Conservation (phyloP, 2,888 invertebrate species). For the Lithophane socia region DNA sequence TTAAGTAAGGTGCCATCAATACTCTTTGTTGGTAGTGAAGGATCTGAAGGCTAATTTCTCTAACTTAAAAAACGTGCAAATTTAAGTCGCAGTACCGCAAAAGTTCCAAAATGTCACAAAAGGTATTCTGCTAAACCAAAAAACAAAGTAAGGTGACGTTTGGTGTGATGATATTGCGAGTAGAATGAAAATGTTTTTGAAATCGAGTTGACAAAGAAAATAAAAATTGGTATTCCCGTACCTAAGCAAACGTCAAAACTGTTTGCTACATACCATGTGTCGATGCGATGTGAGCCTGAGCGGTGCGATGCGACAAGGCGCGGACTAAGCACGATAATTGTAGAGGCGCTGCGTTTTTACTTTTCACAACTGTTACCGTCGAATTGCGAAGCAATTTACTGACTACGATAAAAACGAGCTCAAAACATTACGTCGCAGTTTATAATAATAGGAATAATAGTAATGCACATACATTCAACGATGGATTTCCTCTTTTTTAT, state of each 20-base stretch:
- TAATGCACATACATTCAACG: not conserved
- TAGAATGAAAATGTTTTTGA: too few species aligned
- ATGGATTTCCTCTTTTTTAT: not conserved
- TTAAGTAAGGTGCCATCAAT: not conserved
- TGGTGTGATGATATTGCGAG: too few species aligned
- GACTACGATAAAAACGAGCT: not conserved
- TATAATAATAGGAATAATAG: not conserved
- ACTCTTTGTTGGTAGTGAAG: not conserved
- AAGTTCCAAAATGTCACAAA: too few species aligned
- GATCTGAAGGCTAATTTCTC: too few species aligned
- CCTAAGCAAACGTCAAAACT: too few species aligned
- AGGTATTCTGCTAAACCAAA: too few species aligned
- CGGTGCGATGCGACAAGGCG: not conserved
- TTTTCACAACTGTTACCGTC: constrained; percentile 4
- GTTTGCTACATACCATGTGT: not conserved
- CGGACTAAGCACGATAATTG: constrained; percentile 17
- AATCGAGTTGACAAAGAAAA: too few species aligned
- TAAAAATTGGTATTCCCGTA: too few species aligned
- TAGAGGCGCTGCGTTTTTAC: constrained; percentile 8
- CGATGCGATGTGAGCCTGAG: not conserved
- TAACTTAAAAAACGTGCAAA: too few species aligned
- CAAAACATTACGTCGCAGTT: not conserved
- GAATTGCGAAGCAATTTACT: constrained; percentile 22
- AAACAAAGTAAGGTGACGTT: too few species aligned
- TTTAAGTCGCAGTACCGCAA: too few species aligned